These are phyloP conservation scores for Crepidodera aurea DNA, from an alignment of 2,888 invertebrate genomes.

Conservation along the genomic window DNA sequence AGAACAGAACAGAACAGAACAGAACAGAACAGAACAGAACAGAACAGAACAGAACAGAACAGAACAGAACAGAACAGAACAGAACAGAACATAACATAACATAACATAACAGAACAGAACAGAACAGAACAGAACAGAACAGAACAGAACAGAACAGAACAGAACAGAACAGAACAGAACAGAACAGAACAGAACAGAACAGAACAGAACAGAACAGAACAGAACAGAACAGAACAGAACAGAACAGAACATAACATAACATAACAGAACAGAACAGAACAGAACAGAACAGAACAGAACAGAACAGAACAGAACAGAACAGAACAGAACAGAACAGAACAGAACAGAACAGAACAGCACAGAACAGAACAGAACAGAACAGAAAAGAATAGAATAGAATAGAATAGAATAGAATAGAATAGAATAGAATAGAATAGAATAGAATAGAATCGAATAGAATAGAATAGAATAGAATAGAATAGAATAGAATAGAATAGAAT, in stretches of 20 bases:
- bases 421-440: constrained; percentile 24
- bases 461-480: constrained; percentile 13
- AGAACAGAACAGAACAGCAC: constrained; percentile 16
- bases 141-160: constrained; percentile 23
- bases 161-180: constrained; percentile 22
- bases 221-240: constrained; percentile 13
- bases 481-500: constrained; percentile 7
- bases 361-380: constrained; percentile 23
- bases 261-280: constrained; percentile 27
- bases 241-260: background rate
- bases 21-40: constrained; percentile 19
- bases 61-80: constrained; percentile 24
- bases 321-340: constrained; percentile 25
- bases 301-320: constrained; percentile 18
- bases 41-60: constrained; percentile 17
- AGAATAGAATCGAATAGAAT: constrained; percentile 11
- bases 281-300: constrained; percentile 22
- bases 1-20: constrained; percentile 26
- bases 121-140: constrained; percentile 23
- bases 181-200: constrained; percentile 20
- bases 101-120: constrained; percentile 18
- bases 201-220: constrained; percentile 13
- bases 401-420: constrained; percentile 24
- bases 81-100: constrained; percentile 20
- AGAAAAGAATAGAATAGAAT: constrained; percentile 25